phyloP scores from a whole-genome alignment of 2,113 vertebrate genomes.

The Malurus cyaneus region DNA sequence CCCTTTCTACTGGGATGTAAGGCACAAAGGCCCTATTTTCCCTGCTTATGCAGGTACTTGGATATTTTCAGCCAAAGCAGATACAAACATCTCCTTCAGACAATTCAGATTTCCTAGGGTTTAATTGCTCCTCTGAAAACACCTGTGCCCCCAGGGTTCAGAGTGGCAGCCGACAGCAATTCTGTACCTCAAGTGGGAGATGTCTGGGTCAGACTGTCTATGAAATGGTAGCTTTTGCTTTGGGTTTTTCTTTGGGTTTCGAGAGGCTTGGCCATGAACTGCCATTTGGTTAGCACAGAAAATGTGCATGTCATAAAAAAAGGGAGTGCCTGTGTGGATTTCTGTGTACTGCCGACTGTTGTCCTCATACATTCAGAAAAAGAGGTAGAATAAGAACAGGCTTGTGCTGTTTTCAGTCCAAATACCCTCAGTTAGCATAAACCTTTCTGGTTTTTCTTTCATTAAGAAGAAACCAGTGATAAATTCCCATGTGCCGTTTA shows the following conservation, averaged over 20 bases:
- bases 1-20: neutral
- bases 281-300: neutral
- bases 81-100: neutral
- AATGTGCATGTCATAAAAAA: neutral
- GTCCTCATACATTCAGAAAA: neutral
- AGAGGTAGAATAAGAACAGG: neutral
- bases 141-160: neutral
- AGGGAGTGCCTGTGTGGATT: neutral
- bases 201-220: neutral
- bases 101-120: neutral
- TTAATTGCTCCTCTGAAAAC: neutral
- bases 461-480: neutral
- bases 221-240: neutral
- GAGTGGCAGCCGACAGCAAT: neutral
- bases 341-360: neutral
- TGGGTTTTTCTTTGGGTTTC: neutral
- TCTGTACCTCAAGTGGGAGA: neutral
- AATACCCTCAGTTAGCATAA: neutral
- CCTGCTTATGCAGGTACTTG: neutral
- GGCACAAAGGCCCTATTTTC: neutral
- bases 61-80: neutral
- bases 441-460: neutral
- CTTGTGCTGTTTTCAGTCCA: neutral
- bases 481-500: neutral
- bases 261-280: neutral